These are phyloP conservation scores for Choreutis nemorana DNA, from an alignment of 2,888 invertebrate genomes.

Conservation along the genomic window DNA sequence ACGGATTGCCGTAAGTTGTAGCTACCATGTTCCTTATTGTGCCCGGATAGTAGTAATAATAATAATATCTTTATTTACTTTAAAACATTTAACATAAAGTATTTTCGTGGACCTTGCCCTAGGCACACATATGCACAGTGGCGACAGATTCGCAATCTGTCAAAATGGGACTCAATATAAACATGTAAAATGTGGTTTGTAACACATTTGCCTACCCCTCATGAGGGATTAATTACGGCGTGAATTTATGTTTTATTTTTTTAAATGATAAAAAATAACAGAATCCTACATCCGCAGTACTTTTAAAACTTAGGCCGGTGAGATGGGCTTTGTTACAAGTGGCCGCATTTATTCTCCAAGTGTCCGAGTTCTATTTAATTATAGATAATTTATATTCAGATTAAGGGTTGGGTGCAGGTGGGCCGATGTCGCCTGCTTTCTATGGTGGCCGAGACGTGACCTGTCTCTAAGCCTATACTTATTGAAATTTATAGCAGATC, in stretches of 20 bases:
- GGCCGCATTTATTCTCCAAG: slow-evolving; percentile 58
- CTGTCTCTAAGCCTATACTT: too few species aligned
- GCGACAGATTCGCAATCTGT: not conserved
- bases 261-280: not conserved
- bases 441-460: slow-evolving; percentile 8
- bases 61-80: too few species aligned
- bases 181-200: not conserved
- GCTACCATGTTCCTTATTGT: too few species aligned
- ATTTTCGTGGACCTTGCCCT: too few species aligned
- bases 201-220: not conserved
- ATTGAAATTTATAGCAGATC: too few species aligned
- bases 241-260: not conserved
- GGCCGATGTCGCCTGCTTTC: slow-evolving; percentile 18
- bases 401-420: slow-evolving; percentile 53
- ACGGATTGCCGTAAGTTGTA: too few species aligned
- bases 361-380: slow-evolving; percentile 63
- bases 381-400: slow-evolving; percentile 66
- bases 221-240: too few species aligned
- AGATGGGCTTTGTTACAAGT: slow-evolving; percentile 53
- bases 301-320: slow-evolving; percentile 18
- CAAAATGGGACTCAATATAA: not conserved
- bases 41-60: too few species aligned
- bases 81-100: too few species aligned
- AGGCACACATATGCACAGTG: too few species aligned
- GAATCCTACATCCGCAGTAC: slow-evolving; percentile 6